phyloP scores from a whole-genome alignment of 2,888 invertebrate species.

The Noctuana brunneofusca region DNA sequence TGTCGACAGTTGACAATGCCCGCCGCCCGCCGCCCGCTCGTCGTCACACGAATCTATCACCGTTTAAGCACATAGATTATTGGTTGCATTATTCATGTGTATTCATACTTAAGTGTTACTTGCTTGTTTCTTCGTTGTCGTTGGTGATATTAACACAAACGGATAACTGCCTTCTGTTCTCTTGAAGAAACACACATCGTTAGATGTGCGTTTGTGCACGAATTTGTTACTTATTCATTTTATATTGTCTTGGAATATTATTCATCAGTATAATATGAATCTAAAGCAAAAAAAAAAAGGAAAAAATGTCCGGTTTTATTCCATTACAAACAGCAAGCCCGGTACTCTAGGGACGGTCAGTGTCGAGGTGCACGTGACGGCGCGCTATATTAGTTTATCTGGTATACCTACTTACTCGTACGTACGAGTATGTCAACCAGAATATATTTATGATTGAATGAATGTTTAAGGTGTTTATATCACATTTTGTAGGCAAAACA shows the following conservation, averaged over 20 bases:
- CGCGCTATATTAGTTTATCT: no score
- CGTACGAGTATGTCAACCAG: no score
- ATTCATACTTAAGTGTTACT: conserved; percentile 30
- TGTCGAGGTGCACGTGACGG: conserved; percentile 1
- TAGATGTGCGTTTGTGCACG: neutral
- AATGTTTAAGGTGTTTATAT: no score
- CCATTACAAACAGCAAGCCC: conserved; percentile 11
- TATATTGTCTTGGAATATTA: conserved; percentile 7
- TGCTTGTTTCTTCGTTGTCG: conserved; percentile 4
- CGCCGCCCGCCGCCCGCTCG: conserved; percentile 16
- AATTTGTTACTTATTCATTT: conserved; percentile 14
- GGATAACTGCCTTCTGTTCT: neutral
- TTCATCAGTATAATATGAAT: conserved; percentile 17
- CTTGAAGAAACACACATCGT: neutral
- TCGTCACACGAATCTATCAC: conserved; percentile 30
- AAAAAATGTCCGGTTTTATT: neutral
- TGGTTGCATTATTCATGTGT: conserved; percentile 37
- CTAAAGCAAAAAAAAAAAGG: neutral
- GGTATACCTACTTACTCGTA: no score
- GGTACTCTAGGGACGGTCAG: neutral
- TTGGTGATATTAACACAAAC: neutral
- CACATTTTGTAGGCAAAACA: no score
- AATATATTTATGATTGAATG: no score
- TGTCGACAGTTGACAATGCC: conserved; percentile 10
- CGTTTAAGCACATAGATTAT: conserved; percentile 35